Evolutionary conservation across 2,888 invertebrate species (phyloP), one percentile per base, ranked within the genome.

Genomic region (Creontiades dilutus): DNA sequence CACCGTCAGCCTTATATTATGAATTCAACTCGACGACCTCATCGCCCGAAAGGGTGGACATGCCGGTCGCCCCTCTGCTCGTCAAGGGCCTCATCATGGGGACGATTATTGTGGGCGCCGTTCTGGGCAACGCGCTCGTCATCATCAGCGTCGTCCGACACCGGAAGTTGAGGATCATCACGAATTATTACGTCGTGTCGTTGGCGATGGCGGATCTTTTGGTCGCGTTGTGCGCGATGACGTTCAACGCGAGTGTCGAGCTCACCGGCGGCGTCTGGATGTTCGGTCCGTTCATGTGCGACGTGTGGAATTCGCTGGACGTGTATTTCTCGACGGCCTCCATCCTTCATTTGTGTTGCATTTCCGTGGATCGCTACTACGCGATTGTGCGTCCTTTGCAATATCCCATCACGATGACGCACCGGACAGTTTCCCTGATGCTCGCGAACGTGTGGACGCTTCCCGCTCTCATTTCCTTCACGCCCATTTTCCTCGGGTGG

Each of bases 131-230:
- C 94, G 96, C 98, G 1, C 94, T 99, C 92, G 98, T 99, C 92
- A 97, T 98, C 92, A 96, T 96, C 91, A 96, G 96, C 92, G 97
- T 97, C 46, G 95, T 96, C 92, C 95, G 97, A 80, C 97, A 97
- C 93, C 95, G 97, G 78, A 96, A 96, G 92, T 94, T 98, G 0
- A 95, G 98, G 81, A 97, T 97, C 91, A 97, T 98, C 93, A 98
- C 98, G 86, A 99, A 99, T 94, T 98, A 98, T 93, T 99, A 98
- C 95, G 98, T 99, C 92, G 98, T 99, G 92, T 98, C 98, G 87
- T 94, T 99, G 90, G 99, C 99, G 0, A 96, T 98, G 92, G 98
- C 99, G 61, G 99, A 99, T 93, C 96, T 98, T 94, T 94, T 98
- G 91, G 98, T 99, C 81, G 98, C 98, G 0, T 94, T 97, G 90